Base-by-base conservation (phyloP, 1,140 invertebrate genomes). In the Drosophila ohnishii region DNA sequence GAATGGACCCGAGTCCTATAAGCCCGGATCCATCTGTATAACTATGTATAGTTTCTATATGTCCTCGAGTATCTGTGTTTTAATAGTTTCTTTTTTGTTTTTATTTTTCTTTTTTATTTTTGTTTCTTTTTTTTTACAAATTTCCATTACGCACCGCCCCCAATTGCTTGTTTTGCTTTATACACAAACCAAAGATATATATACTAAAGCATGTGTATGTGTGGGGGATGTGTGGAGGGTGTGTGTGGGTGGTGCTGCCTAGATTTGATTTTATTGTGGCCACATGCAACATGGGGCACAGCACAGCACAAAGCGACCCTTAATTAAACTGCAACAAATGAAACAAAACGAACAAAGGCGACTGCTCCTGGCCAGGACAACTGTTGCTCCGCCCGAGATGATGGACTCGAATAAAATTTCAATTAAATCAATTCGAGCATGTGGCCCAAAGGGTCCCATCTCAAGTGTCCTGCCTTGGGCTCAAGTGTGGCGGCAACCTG, bases 271-370 rank as follows among this genome's bases (percentile, higher is more conserved):
- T 45, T 37, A 48, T 71, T 71, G 69, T 71, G 67, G 66, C 51
- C 47, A 71, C 42, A 58, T 71, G 16, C 34, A 37, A 55, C 51
- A 55, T 47, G 66, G 55, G 55, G 34, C 50, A 39, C 67, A 47
- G 59, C 47, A 44, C 51, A 59, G 60, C 40, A 84, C 82, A 80
- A 81, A 74, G 74, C 67, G 62, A 58, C 60, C 76, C 79, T 86
- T 86, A 86, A 86, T 86, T 86, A 75, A 82, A 86, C 79, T 82
- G 83, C 79, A 79, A 63, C 64, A 69, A 78, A 81, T 62, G 73
- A 80, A 86, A 19, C 22, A 47, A 47, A 71, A 71, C 51, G 51
- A 55, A 55, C 51, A 55, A 55, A 55, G 51, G 25, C 32, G 35
- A 22, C 10, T 57, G 10, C 42, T 11, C 39, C 63, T 57, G 42